Percentiles rank a stretch among this genome's conserved stretches.
Conservation (phyloP, 2,888 invertebrate genomes). For the Agrochola litura region DNA sequence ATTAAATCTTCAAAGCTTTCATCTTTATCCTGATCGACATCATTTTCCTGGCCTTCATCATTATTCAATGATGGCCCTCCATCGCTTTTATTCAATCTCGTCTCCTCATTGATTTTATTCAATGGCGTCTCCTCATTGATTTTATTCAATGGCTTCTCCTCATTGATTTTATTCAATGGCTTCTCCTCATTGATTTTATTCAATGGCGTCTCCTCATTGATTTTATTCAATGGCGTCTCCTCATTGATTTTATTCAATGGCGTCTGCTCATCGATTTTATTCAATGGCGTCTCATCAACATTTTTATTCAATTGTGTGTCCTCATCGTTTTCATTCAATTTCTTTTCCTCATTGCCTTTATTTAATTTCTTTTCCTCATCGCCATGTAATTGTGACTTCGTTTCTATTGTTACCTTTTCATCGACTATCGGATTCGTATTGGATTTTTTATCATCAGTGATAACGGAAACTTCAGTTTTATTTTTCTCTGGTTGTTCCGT, state of each 20-base stretch:
- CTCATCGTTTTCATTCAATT: background rate
- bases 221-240: background rate
- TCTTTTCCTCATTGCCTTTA: conserved; percentile 13
- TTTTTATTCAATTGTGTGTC: background rate
- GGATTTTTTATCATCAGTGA: conserved; percentile 5
- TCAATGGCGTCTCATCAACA: background rate
- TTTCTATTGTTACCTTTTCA: conserved; percentile 28
- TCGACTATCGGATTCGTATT: background rate
- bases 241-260: conserved; percentile 5
- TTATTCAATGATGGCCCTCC: background rate
- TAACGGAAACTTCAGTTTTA: conserved; percentile 16
- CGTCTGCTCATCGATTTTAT: background rate
- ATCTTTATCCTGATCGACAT: conserved; percentile 40
- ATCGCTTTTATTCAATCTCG: background rate
- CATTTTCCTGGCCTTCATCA: conserved; percentile 19
- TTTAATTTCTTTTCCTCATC: conserved; percentile 4
- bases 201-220: fast-evolving
- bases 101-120: background rate
- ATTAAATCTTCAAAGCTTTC: conserved; percentile 36
- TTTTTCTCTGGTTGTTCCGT: conserved; percentile 4
- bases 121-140: background rate
- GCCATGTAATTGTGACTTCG: conserved; percentile 7
- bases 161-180: background rate
- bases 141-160: background rate
- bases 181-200: background rate